Conservation (phyloP, 2,113 vertebrate species). For the Anguilla japonica region DNA sequence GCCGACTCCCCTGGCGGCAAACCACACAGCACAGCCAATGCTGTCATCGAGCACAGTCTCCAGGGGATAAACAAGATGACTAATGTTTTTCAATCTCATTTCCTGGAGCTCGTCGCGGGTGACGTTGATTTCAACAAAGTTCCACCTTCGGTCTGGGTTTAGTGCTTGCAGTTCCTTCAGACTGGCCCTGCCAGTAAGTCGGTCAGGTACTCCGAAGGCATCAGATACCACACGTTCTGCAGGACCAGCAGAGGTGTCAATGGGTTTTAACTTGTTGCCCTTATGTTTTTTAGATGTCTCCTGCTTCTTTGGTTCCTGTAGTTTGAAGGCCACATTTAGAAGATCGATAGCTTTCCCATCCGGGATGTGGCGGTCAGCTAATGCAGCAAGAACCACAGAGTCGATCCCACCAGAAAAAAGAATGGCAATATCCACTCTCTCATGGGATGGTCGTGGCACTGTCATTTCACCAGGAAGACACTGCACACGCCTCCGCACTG, state of each 20-base stretch:
- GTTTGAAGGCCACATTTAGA: slow-evolving; percentile 89
- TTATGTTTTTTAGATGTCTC: slow-evolving; percentile 42
- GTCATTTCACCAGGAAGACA: slow-evolving; percentile 52
- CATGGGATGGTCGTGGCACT: background rate
- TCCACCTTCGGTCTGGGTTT: slow-evolving; percentile 83
- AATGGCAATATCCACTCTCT: slow-evolving; percentile 72
- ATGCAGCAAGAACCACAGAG: slow-evolving; percentile 84
- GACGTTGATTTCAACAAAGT: slow-evolving; percentile 91
- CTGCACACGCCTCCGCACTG: slow-evolving; percentile 77
- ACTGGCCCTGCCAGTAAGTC: slow-evolving; percentile 83
- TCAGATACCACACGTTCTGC: background rate
- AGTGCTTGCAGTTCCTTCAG: slow-evolving; percentile 76
- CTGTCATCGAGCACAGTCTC: slow-evolving; percentile 93
- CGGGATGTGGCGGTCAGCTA: slow-evolving; percentile 84
- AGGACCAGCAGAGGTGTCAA: background rate
- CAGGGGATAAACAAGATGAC: slow-evolving; percentile 80
- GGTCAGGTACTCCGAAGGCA: slow-evolving; percentile 81
- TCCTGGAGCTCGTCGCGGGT: slow-evolving; percentile 79
- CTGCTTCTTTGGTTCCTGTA: slow-evolving; percentile 54
- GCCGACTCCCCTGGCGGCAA: slow-evolving; percentile 85
- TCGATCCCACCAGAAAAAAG: slow-evolving; percentile 95
- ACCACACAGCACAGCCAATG: slow-evolving; percentile 96
- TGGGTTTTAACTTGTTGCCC: slow-evolving; percentile 42
- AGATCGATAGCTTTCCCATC: slow-evolving; percentile 83
- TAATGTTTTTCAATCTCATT: slow-evolving; percentile 68